Percentiles rank a stretch among this genome's conserved stretches.
Conservation (phyloP, 53 echinoderm and acorn worm genomes). For the Hippasteria phrygiana region DNA sequence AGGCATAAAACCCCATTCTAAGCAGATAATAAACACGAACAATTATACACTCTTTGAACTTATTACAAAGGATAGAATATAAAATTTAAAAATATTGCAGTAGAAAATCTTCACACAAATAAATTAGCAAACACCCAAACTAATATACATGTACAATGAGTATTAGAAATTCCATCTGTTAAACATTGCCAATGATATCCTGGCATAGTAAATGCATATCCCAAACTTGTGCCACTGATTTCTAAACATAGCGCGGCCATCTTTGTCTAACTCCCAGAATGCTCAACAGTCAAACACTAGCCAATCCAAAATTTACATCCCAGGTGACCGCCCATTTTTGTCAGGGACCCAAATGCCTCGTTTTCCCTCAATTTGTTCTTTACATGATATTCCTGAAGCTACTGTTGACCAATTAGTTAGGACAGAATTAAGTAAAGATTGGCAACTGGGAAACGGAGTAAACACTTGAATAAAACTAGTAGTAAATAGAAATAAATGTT, state of each 20-base stretch:
- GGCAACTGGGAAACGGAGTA: background rate
- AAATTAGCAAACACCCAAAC: slow-evolving; percentile 31
- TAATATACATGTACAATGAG: slow-evolving; percentile 25
- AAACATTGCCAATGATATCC: background rate
- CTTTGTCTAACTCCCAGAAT: background rate
- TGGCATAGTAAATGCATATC: background rate
- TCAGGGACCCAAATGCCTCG: too few relatives aligned
- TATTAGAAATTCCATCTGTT: slow-evolving; percentile 24
- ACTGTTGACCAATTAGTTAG: background rate
- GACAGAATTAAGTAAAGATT: background rate
- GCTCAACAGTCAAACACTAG: background rate
- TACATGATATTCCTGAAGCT: too few relatives aligned
- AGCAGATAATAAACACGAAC: background rate
- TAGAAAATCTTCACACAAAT: slow-evolving; percentile 25
- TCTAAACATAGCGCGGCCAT: background rate
- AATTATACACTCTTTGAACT: background rate
- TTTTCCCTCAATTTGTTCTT: too few relatives aligned
- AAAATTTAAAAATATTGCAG: slow-evolving; percentile 47
- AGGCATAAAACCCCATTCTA: too few relatives aligned
- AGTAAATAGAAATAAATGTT: too few relatives aligned
- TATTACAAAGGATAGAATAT: slow-evolving; percentile 16
- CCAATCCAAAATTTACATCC: background rate
- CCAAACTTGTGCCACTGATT: background rate
- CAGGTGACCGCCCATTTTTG: background rate
- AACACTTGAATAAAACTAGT: background rate